phyloP scores from a whole-genome alignment of 2,888 invertebrate species.

The Brachyopa scutellaris region DNA sequence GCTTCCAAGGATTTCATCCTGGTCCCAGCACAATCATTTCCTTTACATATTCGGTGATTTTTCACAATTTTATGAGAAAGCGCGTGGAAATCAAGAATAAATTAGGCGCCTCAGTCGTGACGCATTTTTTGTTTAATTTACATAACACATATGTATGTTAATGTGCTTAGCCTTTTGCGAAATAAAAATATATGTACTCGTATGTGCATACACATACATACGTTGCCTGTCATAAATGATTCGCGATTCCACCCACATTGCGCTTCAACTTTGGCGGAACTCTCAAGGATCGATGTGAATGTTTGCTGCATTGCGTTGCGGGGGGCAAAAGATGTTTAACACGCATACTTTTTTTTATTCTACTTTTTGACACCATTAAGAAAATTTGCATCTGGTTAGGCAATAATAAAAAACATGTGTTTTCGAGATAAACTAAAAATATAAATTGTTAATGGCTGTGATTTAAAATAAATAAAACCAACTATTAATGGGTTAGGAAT shows the following conservation, averaged over 20 bases:
- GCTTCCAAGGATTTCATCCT: conserved; percentile 11
- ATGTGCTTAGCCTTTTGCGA: background rate
- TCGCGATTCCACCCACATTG: conserved; percentile 10
- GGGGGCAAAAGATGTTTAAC: no score
- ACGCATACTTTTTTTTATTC: background rate
- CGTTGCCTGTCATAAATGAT: conserved; percentile 29
- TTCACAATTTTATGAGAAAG: conserved; percentile 5
- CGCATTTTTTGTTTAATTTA: conserved; percentile 27
- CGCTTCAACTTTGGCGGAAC: background rate
- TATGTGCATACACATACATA: no score
- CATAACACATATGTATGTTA: conserved; percentile 36
- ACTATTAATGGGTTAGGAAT: background rate
- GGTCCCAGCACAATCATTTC: background rate
- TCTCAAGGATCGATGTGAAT: background rate
- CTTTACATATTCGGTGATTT: conserved; percentile 5
- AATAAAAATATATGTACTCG: no score
- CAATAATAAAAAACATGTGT: background rate
- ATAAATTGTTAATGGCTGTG: background rate
- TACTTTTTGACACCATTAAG: background rate
- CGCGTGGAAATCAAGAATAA: conserved; percentile 35
- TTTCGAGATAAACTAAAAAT: background rate
- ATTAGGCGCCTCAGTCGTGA: conserved; percentile 17
- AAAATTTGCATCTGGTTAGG: background rate
- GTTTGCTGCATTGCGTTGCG: background rate
- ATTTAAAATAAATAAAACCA: conserved; percentile 12